phyloP scores from a whole-genome alignment of 1,140 invertebrate genomes.

The Episyrphus balteatus region DNA sequence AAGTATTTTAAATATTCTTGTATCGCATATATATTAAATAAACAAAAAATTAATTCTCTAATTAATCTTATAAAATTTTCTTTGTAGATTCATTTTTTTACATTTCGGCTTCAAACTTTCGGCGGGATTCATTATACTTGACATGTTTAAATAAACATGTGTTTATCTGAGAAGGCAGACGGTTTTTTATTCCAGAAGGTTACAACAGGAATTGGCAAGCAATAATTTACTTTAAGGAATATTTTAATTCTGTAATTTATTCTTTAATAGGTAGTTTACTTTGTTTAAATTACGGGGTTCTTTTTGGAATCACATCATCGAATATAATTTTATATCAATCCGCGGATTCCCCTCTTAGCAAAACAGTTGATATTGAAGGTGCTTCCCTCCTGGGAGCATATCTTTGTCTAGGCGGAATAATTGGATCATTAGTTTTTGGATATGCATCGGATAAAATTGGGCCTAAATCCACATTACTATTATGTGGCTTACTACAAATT shows the following conservation, averaged over 20 bases:
- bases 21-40: too few relatives aligned
- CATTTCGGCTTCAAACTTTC: too few relatives aligned
- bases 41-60: too few relatives aligned
- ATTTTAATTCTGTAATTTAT: background rate
- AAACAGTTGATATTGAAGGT: constrained; percentile 10
- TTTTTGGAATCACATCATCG: constrained; percentile 27
- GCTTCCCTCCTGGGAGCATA: constrained; percentile 17
- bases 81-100: too few relatives aligned
- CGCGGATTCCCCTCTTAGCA: constrained; percentile 13
- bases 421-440: constrained; percentile 18
- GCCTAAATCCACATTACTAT: constrained; percentile 22
- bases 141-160: constrained; percentile 13
- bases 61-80: too few relatives aligned
- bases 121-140: too few relatives aligned
- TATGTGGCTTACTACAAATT: constrained; percentile 25
- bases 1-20: too few relatives aligned
- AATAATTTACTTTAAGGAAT: background rate
- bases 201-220: constrained; percentile 19
- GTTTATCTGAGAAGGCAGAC: constrained; percentile 17
- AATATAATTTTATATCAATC: constrained; percentile 22
- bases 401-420: constrained; percentile 21
- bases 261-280: constrained; percentile 18
- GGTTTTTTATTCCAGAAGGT: constrained; percentile 21
- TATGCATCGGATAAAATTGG: constrained; percentile 19
- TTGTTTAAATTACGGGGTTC: constrained; percentile 26